phyloP scores from a whole-genome alignment of 2,797 vertebrate species.

The Chloroceryle inda region DNA sequence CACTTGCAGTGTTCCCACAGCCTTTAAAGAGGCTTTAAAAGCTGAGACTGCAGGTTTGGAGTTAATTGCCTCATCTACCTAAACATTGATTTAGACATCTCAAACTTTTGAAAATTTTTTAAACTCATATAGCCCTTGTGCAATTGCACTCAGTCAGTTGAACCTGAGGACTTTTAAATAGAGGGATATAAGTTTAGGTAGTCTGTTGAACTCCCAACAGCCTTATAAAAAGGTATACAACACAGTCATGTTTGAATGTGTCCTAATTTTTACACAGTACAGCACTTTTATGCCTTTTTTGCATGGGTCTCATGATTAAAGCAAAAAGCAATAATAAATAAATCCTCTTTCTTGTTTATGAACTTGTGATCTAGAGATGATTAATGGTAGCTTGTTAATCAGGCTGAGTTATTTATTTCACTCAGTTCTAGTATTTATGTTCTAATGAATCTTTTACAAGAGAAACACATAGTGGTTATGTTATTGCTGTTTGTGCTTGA shows the following conservation, averaged over 20 bases:
- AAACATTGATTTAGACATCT: not conserved
- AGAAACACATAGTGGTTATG: not conserved
- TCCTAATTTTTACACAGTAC: not conserved
- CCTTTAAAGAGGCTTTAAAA: not conserved
- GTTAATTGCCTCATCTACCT: not conserved
- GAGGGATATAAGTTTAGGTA: not conserved
- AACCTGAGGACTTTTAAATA: not conserved
- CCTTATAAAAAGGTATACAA: not conserved
- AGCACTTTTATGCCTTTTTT: not conserved
- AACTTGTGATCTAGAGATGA: not conserved
- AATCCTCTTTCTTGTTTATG: not conserved
- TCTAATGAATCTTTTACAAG: slow-evolving; percentile 13
- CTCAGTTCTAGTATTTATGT: not conserved
- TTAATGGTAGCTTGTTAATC: slow-evolving; percentile 12
- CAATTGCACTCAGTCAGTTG: not conserved
- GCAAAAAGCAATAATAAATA: not conserved
- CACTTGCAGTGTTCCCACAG: not conserved
- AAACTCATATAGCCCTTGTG: not conserved
- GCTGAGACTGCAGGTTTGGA: not conserved
- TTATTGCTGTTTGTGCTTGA: not conserved
- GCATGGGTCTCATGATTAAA: not conserved
- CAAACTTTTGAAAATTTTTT: not conserved
- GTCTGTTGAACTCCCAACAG: not conserved
- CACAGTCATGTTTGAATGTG: not conserved
- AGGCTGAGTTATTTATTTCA: slow-evolving; percentile 25